Evolutionary conservation across 2,113 vertebrate species (phyloP), one percentile per base, ranked within the genome.

Genomic region (Callipepla californica): DNA sequence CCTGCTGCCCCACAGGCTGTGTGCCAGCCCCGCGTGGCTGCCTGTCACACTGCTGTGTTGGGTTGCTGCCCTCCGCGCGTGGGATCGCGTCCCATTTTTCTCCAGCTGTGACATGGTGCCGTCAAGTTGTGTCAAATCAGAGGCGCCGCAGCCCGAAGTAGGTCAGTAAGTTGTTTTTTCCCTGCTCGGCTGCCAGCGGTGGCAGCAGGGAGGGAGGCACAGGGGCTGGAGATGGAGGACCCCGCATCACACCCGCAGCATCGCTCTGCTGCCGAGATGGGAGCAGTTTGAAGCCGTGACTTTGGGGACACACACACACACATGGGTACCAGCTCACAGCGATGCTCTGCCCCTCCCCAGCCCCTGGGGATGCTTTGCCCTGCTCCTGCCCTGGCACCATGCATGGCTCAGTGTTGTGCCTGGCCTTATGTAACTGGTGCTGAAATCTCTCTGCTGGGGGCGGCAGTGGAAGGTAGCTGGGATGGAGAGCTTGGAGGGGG

Each of bases 111-210:
- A 74, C 40, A 32, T 0, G 40, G 65, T 40, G 40, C 86, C 45
- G 3, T 73, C 34, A 10, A 48, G 32, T 4, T 65, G 79, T 59
- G 34, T 61, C 63, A 80, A 84, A 84, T 16, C 70, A 1, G 16
- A 65, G 79, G 65, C 4, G 2, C 83, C 13, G 76, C 88, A 91
- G 85, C 88, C 51, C 13, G 0, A 94, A 95, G 86, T 95, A 94
- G 94, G 92, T 95, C 94, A 94, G 59, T 36, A 87, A 90, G 86
- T 66, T 92, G 92, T 30, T 91, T 59, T 53, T 45, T 30, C 77
- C 58, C 74, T 16, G 74, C 34, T 0, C 6, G 26, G 16, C 63
- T 59, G 15, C 40, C 21, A 69, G 2, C 17, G 1, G 7, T 25
- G 9, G 62, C 4, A 0, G 5, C 3, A 11, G 23, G 70, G 59